Evolutionary conservation across 2,888 invertebrate species (phyloP), one percentile per base, ranked within the genome.

Genomic region (Leptopilina myrica): DNA sequence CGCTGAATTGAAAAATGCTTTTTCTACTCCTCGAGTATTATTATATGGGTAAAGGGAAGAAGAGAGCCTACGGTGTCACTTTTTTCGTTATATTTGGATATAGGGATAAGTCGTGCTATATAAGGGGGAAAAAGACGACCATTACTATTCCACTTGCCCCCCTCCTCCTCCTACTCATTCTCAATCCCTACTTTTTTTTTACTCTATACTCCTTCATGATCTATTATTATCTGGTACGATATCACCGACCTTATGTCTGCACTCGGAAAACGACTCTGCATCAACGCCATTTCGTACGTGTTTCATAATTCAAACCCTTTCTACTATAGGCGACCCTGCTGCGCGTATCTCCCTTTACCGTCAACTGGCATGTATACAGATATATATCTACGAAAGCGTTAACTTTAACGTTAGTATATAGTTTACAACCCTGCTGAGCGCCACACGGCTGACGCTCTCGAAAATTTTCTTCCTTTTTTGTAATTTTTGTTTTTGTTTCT

Each of bases 1-100:
- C 85, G 86, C 86, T 86, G 88, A 90, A 91, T 91, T 91, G 90
- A 91, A 91, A 91, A 91, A 90, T 89, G 88, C 89, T 88, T 86
- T 90, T 49, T 83, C 84, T 80, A 83, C 82, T 85, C 67, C 62
- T 80, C 81, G 79, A 77, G 79, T 79, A 83, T 49, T 79, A 83
- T 49, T 49, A 49, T 49, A 49, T 49, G 12, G 11, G 84, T 43
- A 43, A 43, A 83, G 79, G 84, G 82, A 82, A 67, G 73, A 62
- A 12, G 33, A 33, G 33, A 33, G 33, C 33, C 80, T 56, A 75
- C 69, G 20, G 49, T n/a, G 62, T 40, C 66, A 66, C 40, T 40
- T 69, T 73, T 56, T 73, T 73, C 73, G 73, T 69, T 69, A 65
- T 62, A 76, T 76, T 76, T 56, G 62, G 62, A 43, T 64, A 76